These are phyloP conservation scores for Ceratotherium simum DNA, from an alignment of 2,113 vertebrate species.

Conservation along the genomic window DNA sequence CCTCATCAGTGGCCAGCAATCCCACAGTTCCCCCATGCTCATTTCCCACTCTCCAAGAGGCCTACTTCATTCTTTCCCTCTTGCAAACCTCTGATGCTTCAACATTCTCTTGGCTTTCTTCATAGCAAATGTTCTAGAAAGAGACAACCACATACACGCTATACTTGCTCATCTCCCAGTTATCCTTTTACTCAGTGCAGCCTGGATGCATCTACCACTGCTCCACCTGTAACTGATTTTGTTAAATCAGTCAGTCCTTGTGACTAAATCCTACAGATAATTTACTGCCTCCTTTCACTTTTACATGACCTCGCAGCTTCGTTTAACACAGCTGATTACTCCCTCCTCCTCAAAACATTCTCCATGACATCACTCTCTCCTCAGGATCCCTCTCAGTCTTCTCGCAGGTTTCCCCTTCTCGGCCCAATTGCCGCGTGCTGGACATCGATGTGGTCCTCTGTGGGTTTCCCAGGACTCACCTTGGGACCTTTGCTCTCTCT, in stretches of 20 bases:
- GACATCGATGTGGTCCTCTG: neutral
- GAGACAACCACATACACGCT: neutral
- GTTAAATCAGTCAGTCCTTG: neutral
- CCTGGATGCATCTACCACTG: neutral
- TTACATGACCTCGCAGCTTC: neutral
- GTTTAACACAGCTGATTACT: neutral
- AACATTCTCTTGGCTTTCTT: neutral
- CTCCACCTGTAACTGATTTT: neutral
- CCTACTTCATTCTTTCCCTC: neutral
- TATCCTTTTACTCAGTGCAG: neutral
- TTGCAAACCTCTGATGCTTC: neutral
- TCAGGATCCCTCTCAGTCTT: neutral
- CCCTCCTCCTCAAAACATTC: neutral
- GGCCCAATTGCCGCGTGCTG: accelerated
- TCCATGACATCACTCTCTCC: neutral
- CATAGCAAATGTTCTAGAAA: neutral
- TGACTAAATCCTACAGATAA: neutral
- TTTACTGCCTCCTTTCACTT: neutral
- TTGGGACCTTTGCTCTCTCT: neutral
- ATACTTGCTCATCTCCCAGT: neutral
- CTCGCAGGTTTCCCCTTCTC: neutral
- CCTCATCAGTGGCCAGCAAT: neutral
- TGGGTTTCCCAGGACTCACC: neutral
- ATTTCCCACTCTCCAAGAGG: neutral
- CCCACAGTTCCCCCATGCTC: neutral